These are phyloP conservation scores for Leuctra nigra DNA, from an alignment of 2,888 invertebrate species.

Conservation along the genomic window DNA sequence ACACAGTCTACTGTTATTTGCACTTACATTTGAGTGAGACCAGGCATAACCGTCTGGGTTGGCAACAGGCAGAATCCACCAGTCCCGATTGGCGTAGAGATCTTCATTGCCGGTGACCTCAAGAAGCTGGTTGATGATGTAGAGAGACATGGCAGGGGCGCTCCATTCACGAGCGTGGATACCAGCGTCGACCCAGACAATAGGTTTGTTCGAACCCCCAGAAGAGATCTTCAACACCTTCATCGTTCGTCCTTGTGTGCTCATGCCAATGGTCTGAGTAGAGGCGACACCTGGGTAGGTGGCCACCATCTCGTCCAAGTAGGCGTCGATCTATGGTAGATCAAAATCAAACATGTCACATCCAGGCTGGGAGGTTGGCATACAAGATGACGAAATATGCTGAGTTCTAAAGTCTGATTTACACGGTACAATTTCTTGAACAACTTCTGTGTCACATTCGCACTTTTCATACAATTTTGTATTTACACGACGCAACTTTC, in stretches of 20 bases:
- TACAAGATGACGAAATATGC: too few relatives aligned
- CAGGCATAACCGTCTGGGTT: constrained; percentile 69
- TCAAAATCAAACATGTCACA: background rate
- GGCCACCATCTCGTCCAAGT: constrained; percentile 43
- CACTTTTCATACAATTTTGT: too few relatives aligned
- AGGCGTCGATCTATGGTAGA: constrained; percentile 45
- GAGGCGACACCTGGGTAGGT: constrained; percentile 47
- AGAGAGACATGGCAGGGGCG: constrained; percentile 52
- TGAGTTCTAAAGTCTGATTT: too few relatives aligned
- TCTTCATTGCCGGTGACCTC: constrained; percentile 49
- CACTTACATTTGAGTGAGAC: constrained; percentile 44
- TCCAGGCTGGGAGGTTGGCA: too few relatives aligned
- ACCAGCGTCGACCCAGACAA: constrained; percentile 10
- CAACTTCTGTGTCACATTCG: too few relatives aligned
- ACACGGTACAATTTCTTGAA: too few relatives aligned
- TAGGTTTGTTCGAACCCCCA: constrained; percentile 16
- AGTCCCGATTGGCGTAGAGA: constrained; percentile 54
- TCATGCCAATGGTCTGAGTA: constrained; percentile 49
- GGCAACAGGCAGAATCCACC: constrained; percentile 56
- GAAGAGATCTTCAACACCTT: constrained; percentile 56
- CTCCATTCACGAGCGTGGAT: constrained; percentile 65
- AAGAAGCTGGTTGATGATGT: constrained; percentile 51
- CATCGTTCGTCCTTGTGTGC: constrained; percentile 52
- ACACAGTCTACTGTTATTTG: too few relatives aligned
- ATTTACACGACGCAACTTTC: too few relatives aligned